phyloP scores from a whole-genome alignment of 1,140 invertebrate species.

The Lepidurus couesii region DNA sequence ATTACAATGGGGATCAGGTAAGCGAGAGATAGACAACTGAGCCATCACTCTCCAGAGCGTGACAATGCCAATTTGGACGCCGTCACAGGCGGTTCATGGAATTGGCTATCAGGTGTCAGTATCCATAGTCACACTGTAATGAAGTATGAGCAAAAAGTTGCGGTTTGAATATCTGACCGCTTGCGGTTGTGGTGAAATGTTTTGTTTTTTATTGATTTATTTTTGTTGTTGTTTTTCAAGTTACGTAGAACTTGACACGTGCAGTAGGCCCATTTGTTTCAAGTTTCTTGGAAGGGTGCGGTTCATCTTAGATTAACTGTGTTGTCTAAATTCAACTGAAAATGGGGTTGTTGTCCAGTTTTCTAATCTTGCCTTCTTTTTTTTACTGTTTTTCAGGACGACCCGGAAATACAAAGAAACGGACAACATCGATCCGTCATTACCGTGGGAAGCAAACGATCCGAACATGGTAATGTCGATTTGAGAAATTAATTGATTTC shows the following conservation, averaged over 20 bases:
- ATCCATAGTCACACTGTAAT: background rate
- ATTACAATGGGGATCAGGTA: background rate
- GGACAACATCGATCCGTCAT: background rate
- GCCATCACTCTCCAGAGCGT: background rate
- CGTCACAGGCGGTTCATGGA: background rate
- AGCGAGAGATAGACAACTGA: background rate
- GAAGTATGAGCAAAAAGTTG: no score
- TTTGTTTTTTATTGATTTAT: no score
- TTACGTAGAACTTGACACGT: background rate
- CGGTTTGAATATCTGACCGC: background rate
- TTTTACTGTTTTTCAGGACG: conserved; percentile 19
- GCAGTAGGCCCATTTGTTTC: background rate
- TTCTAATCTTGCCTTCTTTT: background rate
- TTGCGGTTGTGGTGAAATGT: background rate
- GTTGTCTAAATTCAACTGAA: background rate
- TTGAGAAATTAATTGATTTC: background rate
- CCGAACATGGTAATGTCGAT: background rate
- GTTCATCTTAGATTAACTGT: background rate
- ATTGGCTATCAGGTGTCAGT: background rate
- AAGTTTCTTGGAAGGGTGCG: background rate
- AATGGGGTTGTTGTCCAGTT: background rate
- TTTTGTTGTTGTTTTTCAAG: background rate
- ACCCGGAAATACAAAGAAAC: conserved; percentile 6
- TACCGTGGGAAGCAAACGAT: conserved; percentile 23
- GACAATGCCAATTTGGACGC: background rate